phyloP scores from a whole-genome alignment of 1,140 invertebrate species.

The Geopemphigus sp. region DNA sequence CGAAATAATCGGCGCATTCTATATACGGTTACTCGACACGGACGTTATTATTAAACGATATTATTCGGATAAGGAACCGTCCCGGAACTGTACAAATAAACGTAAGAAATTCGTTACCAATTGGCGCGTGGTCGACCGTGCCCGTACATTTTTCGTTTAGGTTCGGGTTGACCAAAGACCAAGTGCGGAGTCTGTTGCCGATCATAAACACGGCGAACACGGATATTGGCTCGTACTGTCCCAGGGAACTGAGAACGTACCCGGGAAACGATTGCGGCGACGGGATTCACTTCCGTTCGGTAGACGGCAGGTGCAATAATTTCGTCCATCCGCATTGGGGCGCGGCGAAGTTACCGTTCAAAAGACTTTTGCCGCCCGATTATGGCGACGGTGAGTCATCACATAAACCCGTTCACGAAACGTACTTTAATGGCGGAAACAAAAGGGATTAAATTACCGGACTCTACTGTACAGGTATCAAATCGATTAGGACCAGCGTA shows the following conservation, averaged over 20 bases:
- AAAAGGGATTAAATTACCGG: too few species aligned
- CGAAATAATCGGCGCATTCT: too few species aligned
- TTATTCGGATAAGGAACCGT: too few species aligned
- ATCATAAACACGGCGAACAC: slow-evolving; percentile 85
- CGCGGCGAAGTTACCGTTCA: slow-evolving; percentile 75
- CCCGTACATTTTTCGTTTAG: too few species aligned
- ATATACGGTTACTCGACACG: too few species aligned
- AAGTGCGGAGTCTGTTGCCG: slow-evolving; percentile 81
- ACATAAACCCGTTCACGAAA: too few species aligned
- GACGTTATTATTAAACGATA: too few species aligned
- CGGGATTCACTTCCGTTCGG: slow-evolving; percentile 71
- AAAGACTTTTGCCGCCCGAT: slow-evolving; percentile 71
- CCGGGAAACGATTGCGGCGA: slow-evolving; percentile 62
- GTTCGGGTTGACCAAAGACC: slow-evolving; percentile 77
- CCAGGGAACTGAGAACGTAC: slow-evolving; percentile 74
- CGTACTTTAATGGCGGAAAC: too few species aligned
- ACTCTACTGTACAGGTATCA: slow-evolving; percentile 52
- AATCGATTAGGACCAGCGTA: slow-evolving; percentile 53
- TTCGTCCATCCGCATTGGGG: slow-evolving; percentile 86
- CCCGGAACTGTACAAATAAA: too few species aligned
- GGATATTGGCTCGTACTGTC: slow-evolving; percentile 79
- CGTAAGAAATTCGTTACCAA: too few species aligned
- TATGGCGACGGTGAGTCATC: slow-evolving; percentile 71
- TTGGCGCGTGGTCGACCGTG: too few species aligned
- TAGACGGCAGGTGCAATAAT: slow-evolving; percentile 92